Percentiles rank a stretch among this genome's conserved stretches.
Evolutionary conservation across 1,140 invertebrate species (phyloP).

Genomic region (Thaumatotibia leucotreta): DNA sequence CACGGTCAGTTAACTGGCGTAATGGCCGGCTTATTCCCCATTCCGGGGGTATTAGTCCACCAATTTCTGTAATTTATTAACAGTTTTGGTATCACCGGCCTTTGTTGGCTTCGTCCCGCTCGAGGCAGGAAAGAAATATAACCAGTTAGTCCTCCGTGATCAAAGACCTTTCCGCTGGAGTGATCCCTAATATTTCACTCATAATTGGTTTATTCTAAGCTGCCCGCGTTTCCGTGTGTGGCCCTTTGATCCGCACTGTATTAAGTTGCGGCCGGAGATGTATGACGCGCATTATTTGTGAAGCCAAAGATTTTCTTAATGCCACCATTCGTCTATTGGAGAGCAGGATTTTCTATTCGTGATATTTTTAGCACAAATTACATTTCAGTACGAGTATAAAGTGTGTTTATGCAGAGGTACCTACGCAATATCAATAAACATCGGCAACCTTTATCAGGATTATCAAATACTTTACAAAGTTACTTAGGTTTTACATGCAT

Average conservation of each 20-base stretch:
- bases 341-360: conserved; percentile 20
- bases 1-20: conserved; percentile 64
- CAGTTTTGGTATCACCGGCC: conserved; percentile 26
- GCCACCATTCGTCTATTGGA: conserved; percentile 40
- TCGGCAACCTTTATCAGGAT: too few species aligned
- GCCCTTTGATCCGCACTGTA: conserved; percentile 73
- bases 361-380: background rate
- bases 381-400: background rate
- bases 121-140: conserved; percentile 57
- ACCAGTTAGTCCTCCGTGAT: conserved; percentile 57
- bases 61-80: conserved; percentile 74
- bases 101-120: conserved; percentile 63
- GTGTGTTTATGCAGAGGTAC: background rate
- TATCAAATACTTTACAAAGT: too few species aligned
- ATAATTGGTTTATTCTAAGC: conserved; percentile 77
- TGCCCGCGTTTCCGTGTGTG: conserved; percentile 67
- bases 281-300: conserved; percentile 62
- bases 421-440: background rate
- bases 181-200: conserved; percentile 76
- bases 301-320: conserved; percentile 59
- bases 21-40: conserved; percentile 68
- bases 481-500: too few species aligned
- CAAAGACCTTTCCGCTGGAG: conserved; percentile 61
- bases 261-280: conserved; percentile 63
- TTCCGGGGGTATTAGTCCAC: conserved; percentile 71